Evolutionary conservation across 2,888 invertebrate genomes (phyloP).

Genomic region (Nymphalis c-album): DNA sequence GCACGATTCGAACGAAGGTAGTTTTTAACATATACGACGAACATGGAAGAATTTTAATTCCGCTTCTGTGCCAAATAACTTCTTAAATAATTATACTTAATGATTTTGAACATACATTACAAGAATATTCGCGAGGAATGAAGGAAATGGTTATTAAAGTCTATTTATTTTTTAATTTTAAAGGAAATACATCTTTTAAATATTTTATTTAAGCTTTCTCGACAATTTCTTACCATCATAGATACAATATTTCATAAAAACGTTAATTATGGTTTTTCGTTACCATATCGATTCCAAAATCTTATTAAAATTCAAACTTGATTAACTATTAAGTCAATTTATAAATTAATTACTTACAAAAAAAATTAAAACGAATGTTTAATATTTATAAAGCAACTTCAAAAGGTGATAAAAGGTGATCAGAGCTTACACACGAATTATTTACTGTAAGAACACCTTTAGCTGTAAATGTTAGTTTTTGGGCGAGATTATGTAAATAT

Average conservation of each 20-base stretch:
- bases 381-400: too few species aligned
- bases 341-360: too few species aligned
- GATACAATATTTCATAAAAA: not conserved
- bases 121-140: constrained; percentile 6
- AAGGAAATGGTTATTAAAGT: not conserved
- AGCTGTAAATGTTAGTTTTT: too few species aligned
- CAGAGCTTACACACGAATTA: too few species aligned
- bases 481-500: too few species aligned
- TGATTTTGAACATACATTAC: not conserved
- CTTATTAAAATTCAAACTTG: too few species aligned
- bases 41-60: constrained; percentile 6
- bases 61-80: constrained; percentile 9
- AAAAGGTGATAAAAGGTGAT: too few species aligned
- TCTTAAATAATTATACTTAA: constrained; percentile 9
- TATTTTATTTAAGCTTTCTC: not conserved
- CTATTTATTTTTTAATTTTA: not conserved
- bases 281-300: too few species aligned
- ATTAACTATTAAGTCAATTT: too few species aligned
- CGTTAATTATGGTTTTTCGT: not conserved
- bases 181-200: not conserved
- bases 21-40: constrained; percentile 2
- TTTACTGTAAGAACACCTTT: too few species aligned
- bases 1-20: constrained; percentile 8
- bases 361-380: too few species aligned
- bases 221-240: too few species aligned